Conservation (phyloP, 2,797 vertebrate genomes). For the Coluber constrictor region DNA sequence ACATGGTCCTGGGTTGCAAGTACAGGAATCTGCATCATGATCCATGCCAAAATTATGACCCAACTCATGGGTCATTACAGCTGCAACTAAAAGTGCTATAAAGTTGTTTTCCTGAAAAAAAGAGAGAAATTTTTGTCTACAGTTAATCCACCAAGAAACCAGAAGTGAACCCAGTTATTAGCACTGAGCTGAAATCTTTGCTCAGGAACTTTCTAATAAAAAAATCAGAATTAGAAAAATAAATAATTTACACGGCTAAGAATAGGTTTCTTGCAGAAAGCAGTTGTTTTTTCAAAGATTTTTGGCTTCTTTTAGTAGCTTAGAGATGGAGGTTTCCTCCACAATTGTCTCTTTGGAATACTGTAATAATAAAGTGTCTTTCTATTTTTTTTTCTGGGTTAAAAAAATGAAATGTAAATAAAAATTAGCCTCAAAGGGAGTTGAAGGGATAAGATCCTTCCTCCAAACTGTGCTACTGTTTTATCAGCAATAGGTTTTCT, state of each 20-base stretch:
- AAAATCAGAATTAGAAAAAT: neutral
- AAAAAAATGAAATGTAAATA: neutral
- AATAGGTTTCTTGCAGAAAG: neutral
- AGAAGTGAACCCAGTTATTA: neutral
- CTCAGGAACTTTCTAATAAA: neutral
- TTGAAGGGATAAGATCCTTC: neutral
- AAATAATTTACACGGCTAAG: neutral
- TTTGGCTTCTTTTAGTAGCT: neutral
- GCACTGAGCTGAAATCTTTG: neutral
- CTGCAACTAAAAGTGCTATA: slow-evolving; percentile 59
- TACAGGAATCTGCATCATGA: slow-evolving; percentile 64
- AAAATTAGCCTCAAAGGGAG: neutral
- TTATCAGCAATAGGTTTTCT: neutral
- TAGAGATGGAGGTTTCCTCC: neutral
- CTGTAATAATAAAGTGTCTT: neutral
- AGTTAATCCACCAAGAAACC: rapidly evolving
- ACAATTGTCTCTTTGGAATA: neutral
- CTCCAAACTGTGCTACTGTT: neutral
- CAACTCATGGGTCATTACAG: slow-evolving; percentile 76
- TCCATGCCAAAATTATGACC: slow-evolving; percentile 78
- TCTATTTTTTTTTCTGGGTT: neutral
- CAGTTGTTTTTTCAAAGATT: neutral
- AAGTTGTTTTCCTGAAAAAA: slow-evolving; percentile 66
- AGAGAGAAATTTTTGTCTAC: neutral
- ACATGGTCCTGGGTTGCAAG: slow-evolving; percentile 47